Evolutionary conservation across 2,113 vertebrate genomes (phyloP), one percentile per base, ranked within the genome.

Genomic region (Galeopterus variegatus): DNA sequence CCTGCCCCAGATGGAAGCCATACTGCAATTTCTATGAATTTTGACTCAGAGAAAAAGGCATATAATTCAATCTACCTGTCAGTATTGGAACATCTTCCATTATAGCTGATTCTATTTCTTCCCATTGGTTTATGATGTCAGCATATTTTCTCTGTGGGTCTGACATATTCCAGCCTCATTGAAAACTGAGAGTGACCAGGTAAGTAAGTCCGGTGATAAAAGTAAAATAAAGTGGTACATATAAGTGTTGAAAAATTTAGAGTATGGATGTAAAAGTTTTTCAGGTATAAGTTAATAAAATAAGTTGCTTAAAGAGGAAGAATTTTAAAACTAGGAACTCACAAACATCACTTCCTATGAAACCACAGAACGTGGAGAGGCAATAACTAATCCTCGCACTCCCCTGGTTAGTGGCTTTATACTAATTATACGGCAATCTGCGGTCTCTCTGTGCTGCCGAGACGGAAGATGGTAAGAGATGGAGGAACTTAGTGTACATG

Each of bases 91-190:
- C 17, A 17, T 12, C 24, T 26, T 33, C 41, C 54, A 58, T 21
- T 28, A 4, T 8, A 12, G 9, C 3, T 3, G 8, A 5, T 13
- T 62, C 72, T 11, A 14, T 3, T 56, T 72, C 13, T 41, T 56
- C 48, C 2, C 36, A 4, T 5, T 10, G 2, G 41, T 36, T 62
- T 48, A 56, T n/a, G 50, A 26, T 0, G 0, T 7, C 62, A 33
- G 28, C 60, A 23, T 3, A 1, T 8, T 76, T 48, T 33, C 23
- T 21, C 41, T 41, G 4, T 41, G 41, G 41, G 41, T 41, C 41
- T 41, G 41, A 41, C 41, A 41, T 41, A 41, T 41, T 41, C 41
- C 41, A 41, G 41, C 41, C 41, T 41, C 41, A 41, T 41, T 41
- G 41, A 41, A 41, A 41, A 41, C 41, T 41, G 41, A 41, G 41